Evolutionary conservation across 2,113 vertebrate species (phyloP).

Genomic region (Chaenocephalus aceratus): DNA sequence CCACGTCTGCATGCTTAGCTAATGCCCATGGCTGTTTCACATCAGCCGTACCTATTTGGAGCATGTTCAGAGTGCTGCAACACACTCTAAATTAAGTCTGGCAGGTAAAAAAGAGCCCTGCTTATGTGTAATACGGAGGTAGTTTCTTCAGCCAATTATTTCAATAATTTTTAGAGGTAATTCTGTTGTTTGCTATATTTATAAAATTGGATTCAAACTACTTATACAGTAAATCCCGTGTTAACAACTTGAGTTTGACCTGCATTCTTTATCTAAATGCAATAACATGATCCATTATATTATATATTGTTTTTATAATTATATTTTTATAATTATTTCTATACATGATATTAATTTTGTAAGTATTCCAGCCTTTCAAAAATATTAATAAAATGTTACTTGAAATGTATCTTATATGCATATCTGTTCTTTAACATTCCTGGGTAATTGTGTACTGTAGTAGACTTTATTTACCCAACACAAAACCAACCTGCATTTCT

Average conservation of each 20-base stretch:
- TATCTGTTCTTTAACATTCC: neutral
- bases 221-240: neutral
- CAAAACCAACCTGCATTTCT: constrained; percentile 13
- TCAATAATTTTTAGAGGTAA: neutral
- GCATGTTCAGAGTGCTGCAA: neutral
- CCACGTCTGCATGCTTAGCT: constrained; percentile 43
- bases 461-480: constrained; percentile 19
- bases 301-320: neutral
- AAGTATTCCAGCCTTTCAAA: neutral
- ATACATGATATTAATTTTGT: no score
- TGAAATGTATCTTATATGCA: neutral
- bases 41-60: neutral
- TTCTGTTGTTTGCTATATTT: neutral
- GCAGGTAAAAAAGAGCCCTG: neutral
- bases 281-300: no score
- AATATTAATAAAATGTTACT: neutral
- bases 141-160: neutral
- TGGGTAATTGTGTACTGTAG: neutral
- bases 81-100: neutral
- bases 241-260: neutral
- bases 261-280: neutral
- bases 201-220: neutral
- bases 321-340: neutral
- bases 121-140: neutral
- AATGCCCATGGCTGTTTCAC: constrained; percentile 21